Percentiles rank a stretch among this genome's conserved stretches.
Conservation (phyloP, 2,888 invertebrate species). For the Hyposoter didymator region DNA sequence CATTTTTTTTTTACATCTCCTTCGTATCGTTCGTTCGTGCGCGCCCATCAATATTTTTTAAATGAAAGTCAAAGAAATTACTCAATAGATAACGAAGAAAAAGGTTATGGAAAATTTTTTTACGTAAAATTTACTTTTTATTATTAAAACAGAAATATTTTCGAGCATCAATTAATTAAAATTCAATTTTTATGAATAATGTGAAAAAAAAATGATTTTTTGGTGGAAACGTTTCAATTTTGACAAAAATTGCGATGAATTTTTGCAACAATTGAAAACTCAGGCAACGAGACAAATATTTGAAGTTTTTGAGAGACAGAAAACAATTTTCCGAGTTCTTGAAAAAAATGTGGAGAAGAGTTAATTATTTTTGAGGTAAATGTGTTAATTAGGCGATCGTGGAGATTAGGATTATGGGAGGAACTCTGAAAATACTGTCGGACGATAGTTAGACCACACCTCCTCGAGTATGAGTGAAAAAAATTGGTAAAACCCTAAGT, state of each 20-base stretch:
- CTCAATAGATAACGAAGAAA: neutral
- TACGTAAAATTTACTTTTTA: neutral
- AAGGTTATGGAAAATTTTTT: neutral
- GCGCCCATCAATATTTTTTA: neutral
- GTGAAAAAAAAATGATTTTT: neutral
- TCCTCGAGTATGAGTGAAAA: slow-evolving; percentile 59
- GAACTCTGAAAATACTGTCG: slow-evolving; percentile 42
- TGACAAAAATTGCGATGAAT: neutral
- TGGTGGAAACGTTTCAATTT: neutral
- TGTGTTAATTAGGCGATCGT: slow-evolving; percentile 41
- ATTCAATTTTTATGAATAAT: neutral
- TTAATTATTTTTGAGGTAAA: slow-evolving; percentile 2
- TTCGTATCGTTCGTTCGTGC: neutral
- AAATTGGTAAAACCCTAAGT: slow-evolving; percentile 44
- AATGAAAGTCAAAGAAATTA: neutral
- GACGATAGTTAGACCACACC: slow-evolving; percentile 72
- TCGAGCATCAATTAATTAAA: neutral
- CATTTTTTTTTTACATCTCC: neutral
- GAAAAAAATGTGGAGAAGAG: neutral
- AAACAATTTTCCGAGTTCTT: too few relatives aligned
- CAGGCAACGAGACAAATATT: neutral
- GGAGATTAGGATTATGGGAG: slow-evolving; percentile 57
- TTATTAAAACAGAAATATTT: neutral
- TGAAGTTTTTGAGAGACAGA: neutral
- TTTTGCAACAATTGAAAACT: neutral